A percentile compares a stretch with the other conserved stretches of the same genome.
These are phyloP conservation scores for Oligia strigilis DNA, from an alignment of 2,888 invertebrate species.

Conservation along the genomic window DNA sequence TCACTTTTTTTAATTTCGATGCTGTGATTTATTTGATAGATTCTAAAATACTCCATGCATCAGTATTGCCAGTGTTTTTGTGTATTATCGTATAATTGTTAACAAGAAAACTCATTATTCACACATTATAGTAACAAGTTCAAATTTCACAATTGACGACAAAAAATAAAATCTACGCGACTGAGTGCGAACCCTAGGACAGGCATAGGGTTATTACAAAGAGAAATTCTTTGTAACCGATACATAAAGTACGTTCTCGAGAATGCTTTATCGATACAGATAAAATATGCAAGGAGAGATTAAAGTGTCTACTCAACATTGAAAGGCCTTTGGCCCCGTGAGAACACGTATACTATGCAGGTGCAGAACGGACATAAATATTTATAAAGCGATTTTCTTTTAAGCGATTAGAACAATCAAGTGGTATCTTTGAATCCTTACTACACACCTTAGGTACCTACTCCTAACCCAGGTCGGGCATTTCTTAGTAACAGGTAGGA, in stretches of 20 bases:
- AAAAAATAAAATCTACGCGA: neutral
- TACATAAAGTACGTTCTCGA: constrained; percentile 1
- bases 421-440: too few species aligned
- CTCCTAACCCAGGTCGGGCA: too few species aligned
- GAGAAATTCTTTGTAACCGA: constrained; percentile 13
- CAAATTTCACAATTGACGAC: neutral
- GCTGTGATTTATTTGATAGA: too few species aligned
- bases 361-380: neutral
- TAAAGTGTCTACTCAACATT: constrained; percentile 32
- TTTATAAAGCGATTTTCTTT: neutral
- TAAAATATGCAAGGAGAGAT: constrained; percentile 47
- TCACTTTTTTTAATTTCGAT: too few species aligned
- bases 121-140: neutral
- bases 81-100: too few species aligned
- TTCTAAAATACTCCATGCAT: too few species aligned
- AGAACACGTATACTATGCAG: constrained; percentile 16
- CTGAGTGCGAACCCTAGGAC: constrained; percentile 4
- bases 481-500: too few species aligned
- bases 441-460: too few species aligned
- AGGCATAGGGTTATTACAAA: constrained; percentile 25
- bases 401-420: neutral
- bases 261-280: constrained; percentile 33
- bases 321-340: constrained; percentile 54
- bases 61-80: too few species aligned
- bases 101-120: neutral